These are phyloP conservation scores for Monoplex corrugatus DNA, from an alignment of 2,888 invertebrate genomes.

Conservation along the genomic window DNA sequence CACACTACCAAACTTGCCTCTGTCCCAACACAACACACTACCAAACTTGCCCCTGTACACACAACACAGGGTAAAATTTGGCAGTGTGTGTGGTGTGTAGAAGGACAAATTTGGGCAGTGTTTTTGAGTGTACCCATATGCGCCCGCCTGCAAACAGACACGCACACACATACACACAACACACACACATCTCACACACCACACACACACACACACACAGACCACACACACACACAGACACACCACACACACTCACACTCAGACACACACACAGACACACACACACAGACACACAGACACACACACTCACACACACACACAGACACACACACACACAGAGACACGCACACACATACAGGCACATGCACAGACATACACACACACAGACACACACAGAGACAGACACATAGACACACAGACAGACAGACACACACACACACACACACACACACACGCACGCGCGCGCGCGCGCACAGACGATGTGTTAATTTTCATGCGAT, in stretches of 20 bases:
- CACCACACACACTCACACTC: too few species aligned
- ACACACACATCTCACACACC: too few species aligned
- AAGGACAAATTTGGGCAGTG: too few species aligned
- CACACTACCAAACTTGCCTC: too few species aligned
- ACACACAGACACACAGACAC: background rate
- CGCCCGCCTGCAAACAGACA: background rate
- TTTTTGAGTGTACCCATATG: background rate
- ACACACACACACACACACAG: background rate
- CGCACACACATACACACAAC: background rate
- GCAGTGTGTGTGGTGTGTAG: background rate
- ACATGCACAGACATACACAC: background rate
- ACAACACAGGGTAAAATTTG: background rate
- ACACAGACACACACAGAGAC: background rate
- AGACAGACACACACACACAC: background rate
- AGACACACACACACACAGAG: background rate
- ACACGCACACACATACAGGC: background rate
- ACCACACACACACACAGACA: background rate
- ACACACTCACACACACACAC: background rate
- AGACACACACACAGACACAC: background rate
- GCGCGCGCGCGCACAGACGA: background rate
- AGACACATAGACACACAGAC: background rate
- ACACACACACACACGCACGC: background rate
- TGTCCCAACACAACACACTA: too few species aligned
- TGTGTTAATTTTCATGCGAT: too few species aligned
- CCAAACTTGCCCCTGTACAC: slow-evolving; percentile 26